phyloP scores from a whole-genome alignment of 1,140 invertebrate species.

The Schlechtendalia chinensis region DNA sequence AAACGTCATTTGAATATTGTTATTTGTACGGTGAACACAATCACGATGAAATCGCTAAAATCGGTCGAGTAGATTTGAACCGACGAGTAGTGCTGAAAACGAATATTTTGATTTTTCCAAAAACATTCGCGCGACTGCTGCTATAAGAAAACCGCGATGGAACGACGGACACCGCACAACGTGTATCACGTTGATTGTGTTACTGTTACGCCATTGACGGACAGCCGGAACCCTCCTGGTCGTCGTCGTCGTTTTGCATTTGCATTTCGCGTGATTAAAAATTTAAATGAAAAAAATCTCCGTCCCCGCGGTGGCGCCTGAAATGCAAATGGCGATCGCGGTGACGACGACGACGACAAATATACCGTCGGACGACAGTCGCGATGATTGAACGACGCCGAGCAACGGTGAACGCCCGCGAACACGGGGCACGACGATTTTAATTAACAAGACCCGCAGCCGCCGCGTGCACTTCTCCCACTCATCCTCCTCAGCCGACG shows the following conservation, averaged over 20 bases:
- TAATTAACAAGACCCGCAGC: conserved; percentile 12
- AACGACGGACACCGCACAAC: too few relatives aligned
- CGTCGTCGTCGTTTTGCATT: not conserved
- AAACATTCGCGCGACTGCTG: too few relatives aligned
- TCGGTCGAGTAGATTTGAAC: too few relatives aligned
- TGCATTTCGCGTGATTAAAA: conserved; percentile 35
- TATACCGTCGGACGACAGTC: not conserved
- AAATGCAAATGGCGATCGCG: conserved; percentile 17
- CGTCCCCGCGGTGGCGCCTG: not conserved
- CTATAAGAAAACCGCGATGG: too few relatives aligned
- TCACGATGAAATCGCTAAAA: too few relatives aligned
- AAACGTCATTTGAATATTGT: too few relatives aligned
- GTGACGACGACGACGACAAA: not conserved
- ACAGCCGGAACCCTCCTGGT: conserved; percentile 5
- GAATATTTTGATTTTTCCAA: too few relatives aligned
- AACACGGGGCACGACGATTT: not conserved
- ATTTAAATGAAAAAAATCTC: conserved; percentile 30
- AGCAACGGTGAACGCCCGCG: not conserved
- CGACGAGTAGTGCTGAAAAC: too few relatives aligned
- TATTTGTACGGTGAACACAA: too few relatives aligned
- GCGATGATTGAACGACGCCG: not conserved
- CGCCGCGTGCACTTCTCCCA: not conserved
- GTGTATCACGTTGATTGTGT: conserved; percentile 14
- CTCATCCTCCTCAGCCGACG: too few relatives aligned
- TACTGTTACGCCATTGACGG: not conserved